Evolutionary conservation across 2,888 invertebrate species (phyloP), one percentile per base, ranked within the genome.

Genomic region (Drosophila putrida): DNA sequence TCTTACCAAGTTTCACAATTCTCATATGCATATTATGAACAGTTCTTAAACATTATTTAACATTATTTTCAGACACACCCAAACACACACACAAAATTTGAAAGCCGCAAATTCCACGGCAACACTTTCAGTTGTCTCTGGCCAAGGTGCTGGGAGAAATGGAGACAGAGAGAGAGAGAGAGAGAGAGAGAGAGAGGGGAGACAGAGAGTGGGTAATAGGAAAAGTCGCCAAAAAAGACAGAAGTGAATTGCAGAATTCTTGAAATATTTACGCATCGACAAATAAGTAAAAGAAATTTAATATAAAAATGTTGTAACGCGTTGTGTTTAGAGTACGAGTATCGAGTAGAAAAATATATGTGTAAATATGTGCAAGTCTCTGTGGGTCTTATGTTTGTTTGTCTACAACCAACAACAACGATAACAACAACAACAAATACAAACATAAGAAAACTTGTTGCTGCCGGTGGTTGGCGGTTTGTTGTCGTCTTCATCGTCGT

Each of bases 401-500:
- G 67, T 49, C 66, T 41, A 65, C 59, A 15, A 11, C 4, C 35
- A 63, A 35, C 49, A 50, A 13, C 57, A 50, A n/a, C 39, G 28
- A 9, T 47, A 55, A 10, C 49, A 50, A 20, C 58, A 50, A 28
- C 31, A 47, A 15, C 55, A 71, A 53, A 50, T 41, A 15, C 60
- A 66, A 75, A 78, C 57, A 72, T 43, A 41, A 51, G 62, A 66
- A 71, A 78, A 87, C 75, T 87, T 82, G 87, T 80, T 87, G 82
- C 84, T 80, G 78, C 47, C 65, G 58, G 75, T 68, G 68, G 63
- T 60, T 74, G 75, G 55, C 63, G 62, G 61, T 71, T 60, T 53
- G 59, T 27, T 58, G 65, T 70, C 64, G 76, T 75, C 72, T 77
- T 71, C 55, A 55, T 46, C 33, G 58, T 8, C 55, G 20, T 20